These are phyloP conservation scores for Drosophila pseudotakahashii DNA, from an alignment of 2,888 invertebrate genomes.

Conservation along the genomic window DNA sequence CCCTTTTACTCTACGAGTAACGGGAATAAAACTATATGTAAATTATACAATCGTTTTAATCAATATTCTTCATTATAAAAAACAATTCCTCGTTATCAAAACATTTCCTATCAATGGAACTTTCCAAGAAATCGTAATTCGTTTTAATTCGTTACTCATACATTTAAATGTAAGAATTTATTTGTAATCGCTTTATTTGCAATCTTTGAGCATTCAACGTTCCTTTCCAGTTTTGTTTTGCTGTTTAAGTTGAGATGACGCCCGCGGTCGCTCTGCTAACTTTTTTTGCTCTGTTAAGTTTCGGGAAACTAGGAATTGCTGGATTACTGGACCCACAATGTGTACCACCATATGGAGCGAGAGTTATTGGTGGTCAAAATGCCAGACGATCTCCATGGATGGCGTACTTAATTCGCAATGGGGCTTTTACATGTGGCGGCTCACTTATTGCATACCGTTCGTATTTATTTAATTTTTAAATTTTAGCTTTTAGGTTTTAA, in stretches of 20 bases:
- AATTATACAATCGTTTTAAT: too few relatives aligned
- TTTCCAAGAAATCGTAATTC: background rate
- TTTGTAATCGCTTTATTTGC: background rate
- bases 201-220: background rate
- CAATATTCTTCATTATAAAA: background rate
- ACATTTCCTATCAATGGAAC: background rate
- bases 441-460: conserved; percentile 16
- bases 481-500: background rate
- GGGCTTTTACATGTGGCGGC: conserved; percentile 1
- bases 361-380: conserved; percentile 9
- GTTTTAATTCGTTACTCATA: too few relatives aligned
- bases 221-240: background rate
- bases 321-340: background rate
- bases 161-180: background rate
- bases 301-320: background rate
- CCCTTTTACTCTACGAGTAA: too few relatives aligned
- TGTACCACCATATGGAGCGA: background rate
- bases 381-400: conserved; percentile 8
- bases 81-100: background rate
- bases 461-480: background rate
- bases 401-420: conserved; percentile 13
- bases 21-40: too few relatives aligned
- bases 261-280: background rate
- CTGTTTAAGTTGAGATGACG: background rate
- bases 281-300: background rate